Evolutionary conservation across 2,888 invertebrate genomes (phyloP).

Genomic region (Chrysodeixis includens): DNA sequence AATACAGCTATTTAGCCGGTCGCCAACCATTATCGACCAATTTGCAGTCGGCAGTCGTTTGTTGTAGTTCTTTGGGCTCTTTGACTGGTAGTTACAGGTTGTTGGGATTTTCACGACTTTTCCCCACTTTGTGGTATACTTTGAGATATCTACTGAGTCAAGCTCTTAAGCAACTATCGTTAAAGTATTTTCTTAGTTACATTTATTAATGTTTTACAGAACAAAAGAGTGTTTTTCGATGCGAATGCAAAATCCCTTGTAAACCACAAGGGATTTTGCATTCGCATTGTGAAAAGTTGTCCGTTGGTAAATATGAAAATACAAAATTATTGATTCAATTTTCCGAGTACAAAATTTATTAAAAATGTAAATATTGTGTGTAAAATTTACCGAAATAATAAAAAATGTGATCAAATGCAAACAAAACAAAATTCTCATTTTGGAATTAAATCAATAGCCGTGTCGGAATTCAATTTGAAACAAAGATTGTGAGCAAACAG

Average conservation of each 20-base stretch:
- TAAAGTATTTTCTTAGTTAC: too few species aligned
- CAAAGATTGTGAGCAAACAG: constrained; percentile 53
- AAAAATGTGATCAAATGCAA: constrained; percentile 37
- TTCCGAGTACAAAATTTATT: background rate
- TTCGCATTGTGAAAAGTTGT: too few species aligned
- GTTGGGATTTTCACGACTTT: constrained; percentile 28
- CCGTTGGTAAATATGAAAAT: too few species aligned
- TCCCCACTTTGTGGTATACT: background rate
- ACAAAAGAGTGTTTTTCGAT: too few species aligned
- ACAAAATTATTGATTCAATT: background rate
- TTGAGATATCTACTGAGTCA: constrained; percentile 3
- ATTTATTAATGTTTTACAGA: too few species aligned
- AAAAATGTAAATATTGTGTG: background rate
- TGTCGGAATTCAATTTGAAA: constrained; percentile 51
- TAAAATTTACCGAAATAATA: constrained; percentile 11
- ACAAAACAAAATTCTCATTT: constrained; percentile 47
- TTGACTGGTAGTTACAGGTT: constrained; percentile 16
- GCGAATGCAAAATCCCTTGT: too few species aligned
- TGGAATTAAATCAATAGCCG: constrained; percentile 47
- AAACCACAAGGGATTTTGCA: too few species aligned
- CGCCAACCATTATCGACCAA: constrained; percentile 53
- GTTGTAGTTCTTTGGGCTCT: constrained; percentile 25
- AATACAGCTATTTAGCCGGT: constrained; percentile 60
- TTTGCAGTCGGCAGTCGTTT: constrained; percentile 43
- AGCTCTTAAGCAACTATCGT: too few species aligned